A percentile compares a stretch with the other conserved stretches of the same genome.
These are phyloP conservation scores for Rotaria socialis DNA, from an alignment of 2,888 invertebrate species.

Conservation along the genomic window DNA sequence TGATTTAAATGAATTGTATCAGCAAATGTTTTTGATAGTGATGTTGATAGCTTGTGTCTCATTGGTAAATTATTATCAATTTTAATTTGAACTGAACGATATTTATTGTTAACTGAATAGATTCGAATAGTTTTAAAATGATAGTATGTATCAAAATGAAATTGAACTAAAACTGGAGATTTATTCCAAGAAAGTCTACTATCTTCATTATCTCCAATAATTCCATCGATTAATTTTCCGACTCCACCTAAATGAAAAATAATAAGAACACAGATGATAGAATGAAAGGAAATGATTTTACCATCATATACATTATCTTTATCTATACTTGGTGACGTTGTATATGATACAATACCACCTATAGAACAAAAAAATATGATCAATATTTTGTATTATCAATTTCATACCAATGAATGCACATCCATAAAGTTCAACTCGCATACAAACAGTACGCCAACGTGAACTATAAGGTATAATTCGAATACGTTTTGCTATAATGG, in stretches of 20 bases:
- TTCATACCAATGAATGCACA: conserved; percentile 74
- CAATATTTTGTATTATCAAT: background rate
- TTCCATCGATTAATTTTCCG: background rate
- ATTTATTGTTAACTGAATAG: background rate
- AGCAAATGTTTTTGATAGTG: background rate
- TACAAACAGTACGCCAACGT: conserved; percentile 72
- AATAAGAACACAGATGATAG: background rate
- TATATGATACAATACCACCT: conserved; percentile 2
- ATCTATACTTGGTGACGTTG: background rate
- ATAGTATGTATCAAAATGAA: background rate
- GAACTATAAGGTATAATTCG: conserved; percentile 79
- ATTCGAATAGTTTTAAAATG: conserved; percentile 14
- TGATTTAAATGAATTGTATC: background rate
- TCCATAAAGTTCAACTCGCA: conserved; percentile 83
- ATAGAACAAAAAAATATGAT: background rate
- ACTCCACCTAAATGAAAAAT: background rate
- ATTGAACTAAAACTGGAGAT: background rate
- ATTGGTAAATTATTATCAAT: background rate
- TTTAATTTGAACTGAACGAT: background rate
- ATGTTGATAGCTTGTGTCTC: background rate
- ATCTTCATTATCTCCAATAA: background rate
- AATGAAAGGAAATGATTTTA: background rate
- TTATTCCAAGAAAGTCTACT: background rate
- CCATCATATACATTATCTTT: conserved; percentile 9
- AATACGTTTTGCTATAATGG: conserved; percentile 78